Conservation (phyloP, 2,888 invertebrate species). For the Hipparchia sbordonii region DNA sequence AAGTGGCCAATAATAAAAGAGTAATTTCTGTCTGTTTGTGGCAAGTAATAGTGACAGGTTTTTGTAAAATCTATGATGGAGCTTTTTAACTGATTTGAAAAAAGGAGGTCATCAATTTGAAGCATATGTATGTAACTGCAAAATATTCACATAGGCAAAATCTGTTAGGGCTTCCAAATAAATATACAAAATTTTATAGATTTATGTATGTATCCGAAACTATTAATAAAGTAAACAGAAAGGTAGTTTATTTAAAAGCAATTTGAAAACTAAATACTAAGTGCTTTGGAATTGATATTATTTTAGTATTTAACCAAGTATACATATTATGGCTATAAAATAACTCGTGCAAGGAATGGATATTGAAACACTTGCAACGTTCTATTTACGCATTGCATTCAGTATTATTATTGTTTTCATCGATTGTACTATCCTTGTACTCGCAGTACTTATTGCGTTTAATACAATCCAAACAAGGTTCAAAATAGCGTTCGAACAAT, state of each 20-base stretch:
- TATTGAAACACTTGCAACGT: constrained; percentile 9
- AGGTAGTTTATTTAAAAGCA: too few species aligned
- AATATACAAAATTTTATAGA: too few species aligned
- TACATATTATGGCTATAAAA: not conserved
- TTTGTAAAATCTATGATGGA: constrained; percentile 16
- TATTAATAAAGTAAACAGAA: too few species aligned
- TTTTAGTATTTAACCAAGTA: too few species aligned
- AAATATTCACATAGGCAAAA: too few species aligned
- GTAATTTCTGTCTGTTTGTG: constrained; percentile 34
- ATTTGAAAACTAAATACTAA: too few species aligned
- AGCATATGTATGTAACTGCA: too few species aligned
- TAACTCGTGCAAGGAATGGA: not conserved
- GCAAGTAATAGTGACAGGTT: constrained; percentile 23
- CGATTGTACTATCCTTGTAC: not conserved
- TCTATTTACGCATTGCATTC: constrained; percentile 15
- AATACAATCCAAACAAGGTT: constrained; percentile 11
- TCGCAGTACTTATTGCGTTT: not conserved
- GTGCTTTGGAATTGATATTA: too few species aligned
- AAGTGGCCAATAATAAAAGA: constrained; percentile 35
- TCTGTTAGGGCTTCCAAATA: too few species aligned
- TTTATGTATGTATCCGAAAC: too few species aligned
- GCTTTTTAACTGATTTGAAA: not conserved
- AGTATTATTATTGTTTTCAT: constrained; percentile 20
- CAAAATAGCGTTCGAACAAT: constrained; percentile 7
- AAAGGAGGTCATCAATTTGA: too few species aligned